Evolutionary conservation across 1,140 invertebrate genomes (phyloP).

Genomic region (Agrypnia vestita): DNA sequence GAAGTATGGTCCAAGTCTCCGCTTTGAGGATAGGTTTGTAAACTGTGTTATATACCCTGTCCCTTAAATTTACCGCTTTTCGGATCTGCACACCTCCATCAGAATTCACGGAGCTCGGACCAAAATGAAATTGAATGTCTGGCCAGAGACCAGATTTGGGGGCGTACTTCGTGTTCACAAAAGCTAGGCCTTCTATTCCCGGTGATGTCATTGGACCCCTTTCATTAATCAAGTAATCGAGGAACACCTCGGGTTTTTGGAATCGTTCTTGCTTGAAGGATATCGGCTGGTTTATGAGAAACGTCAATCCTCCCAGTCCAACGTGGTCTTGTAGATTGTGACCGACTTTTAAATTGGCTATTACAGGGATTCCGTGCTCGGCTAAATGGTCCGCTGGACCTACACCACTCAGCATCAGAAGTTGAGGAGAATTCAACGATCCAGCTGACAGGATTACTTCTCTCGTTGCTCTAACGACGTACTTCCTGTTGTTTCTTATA

Average conservation of each 20-base stretch:
- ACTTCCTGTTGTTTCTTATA: constrained; percentile 76
- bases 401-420: constrained; percentile 93
- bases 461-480: constrained; percentile 79
- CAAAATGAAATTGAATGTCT: constrained; percentile 91
- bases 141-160: constrained; percentile 83
- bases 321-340: constrained; percentile 91
- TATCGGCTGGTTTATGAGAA: constrained; percentile 85
- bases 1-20: constrained; percentile 90
- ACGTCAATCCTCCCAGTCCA: constrained; percentile 87
- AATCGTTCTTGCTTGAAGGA: constrained; percentile 85
- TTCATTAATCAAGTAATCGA: constrained; percentile 87
- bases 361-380: constrained; percentile 82
- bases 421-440: constrained; percentile 85
- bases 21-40: constrained; percentile 85
- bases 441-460: constrained; percentile 89
- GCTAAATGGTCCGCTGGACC: constrained; percentile 86
- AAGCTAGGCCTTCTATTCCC: constrained; percentile 87
- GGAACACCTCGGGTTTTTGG: constrained; percentile 82
- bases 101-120: constrained; percentile 86
- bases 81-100: constrained; percentile 84
- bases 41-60: constrained; percentile 87
- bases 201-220: constrained; percentile 86
- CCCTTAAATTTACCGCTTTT: constrained; percentile 83
- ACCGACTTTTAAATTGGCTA: constrained; percentile 85
- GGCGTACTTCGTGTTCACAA: constrained; percentile 88